Evolutionary conservation across 2,888 invertebrate genomes (phyloP).

Genomic region (Archaeoteleia sp.): DNA sequence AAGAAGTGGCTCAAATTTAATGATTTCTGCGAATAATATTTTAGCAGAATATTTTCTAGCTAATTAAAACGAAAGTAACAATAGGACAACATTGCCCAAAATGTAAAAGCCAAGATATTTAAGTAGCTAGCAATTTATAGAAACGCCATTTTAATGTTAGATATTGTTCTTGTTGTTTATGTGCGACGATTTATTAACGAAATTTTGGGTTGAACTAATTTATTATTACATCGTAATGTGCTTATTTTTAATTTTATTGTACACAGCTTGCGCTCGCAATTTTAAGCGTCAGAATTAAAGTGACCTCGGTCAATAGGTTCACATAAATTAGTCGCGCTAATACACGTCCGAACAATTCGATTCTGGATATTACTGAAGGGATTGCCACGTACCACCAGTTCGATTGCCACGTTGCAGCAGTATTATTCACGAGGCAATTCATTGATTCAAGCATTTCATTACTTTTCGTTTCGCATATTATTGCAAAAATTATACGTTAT

Average conservation of each 20-base stretch:
- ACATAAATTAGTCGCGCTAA: slow-evolving; percentile 43
- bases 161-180: too few species aligned
- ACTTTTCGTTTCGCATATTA: slow-evolving; percentile 5
- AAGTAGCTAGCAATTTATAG: too few species aligned
- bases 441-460: slow-evolving; percentile 12
- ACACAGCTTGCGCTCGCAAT: slow-evolving; percentile 12
- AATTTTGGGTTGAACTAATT: too few species aligned
- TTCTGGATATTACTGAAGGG: slow-evolving; percentile 30
- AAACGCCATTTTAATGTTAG: too few species aligned
- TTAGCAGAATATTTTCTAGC: too few species aligned
- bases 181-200: too few species aligned
- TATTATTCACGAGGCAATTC: slow-evolving; percentile 20
- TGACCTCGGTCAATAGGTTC: slow-evolving; percentile 33
- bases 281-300: slow-evolving; percentile 30
- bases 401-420: slow-evolving; percentile 16
- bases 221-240: too few species aligned
- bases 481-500: slow-evolving; percentile 12
- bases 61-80: too few species aligned
- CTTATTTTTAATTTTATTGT: not conserved
- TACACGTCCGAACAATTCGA: slow-evolving; percentile 28
- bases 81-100: too few species aligned
- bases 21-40: not conserved
- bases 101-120: too few species aligned
- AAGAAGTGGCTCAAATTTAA: not conserved
- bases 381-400: slow-evolving; percentile 10